These are phyloP conservation scores for Tauraco hartlaubi DNA, from an alignment of 2,797 vertebrate species.

Conservation along the genomic window DNA sequence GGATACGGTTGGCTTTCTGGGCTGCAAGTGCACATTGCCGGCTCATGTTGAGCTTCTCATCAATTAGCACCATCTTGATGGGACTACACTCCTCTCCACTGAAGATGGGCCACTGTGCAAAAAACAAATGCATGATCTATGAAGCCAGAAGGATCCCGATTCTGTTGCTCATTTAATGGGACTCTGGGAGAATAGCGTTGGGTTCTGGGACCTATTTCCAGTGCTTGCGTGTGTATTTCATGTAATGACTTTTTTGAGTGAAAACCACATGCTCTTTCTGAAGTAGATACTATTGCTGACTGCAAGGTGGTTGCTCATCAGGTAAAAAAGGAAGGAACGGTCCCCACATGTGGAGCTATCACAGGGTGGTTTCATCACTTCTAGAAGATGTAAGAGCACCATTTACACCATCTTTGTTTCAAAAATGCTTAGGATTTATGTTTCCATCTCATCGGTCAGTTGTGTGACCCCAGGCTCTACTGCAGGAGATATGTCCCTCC, in stretches of 20 bases:
- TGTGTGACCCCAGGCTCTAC: not conserved
- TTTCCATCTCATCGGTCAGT: not conserved
- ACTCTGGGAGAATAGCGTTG: not conserved
- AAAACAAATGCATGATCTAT: not conserved
- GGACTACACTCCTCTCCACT: not conserved
- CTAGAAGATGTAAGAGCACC: not conserved
- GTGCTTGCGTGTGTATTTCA: not conserved
- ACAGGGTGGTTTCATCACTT: not conserved
- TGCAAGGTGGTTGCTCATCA: not conserved
- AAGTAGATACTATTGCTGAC: not conserved
- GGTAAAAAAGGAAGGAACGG: not conserved
- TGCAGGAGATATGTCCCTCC: not conserved
- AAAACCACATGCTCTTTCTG: not conserved
- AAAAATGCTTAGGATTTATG: not conserved
- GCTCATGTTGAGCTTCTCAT: too few species aligned
- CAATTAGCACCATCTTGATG: not conserved
- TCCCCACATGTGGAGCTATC: not conserved
- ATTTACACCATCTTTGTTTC: not conserved
- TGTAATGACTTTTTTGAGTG: not conserved
- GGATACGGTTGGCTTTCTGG: too few species aligned
- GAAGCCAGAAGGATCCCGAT: not conserved
- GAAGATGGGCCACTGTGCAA: not conserved
- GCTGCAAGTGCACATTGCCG: too few species aligned
- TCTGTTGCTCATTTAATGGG: not conserved
- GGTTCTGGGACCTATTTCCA: not conserved